Evolutionary conservation across 2,113 vertebrate species (phyloP), one percentile per base, ranked within the genome.

Genomic region (Chrysemys picta): DNA sequence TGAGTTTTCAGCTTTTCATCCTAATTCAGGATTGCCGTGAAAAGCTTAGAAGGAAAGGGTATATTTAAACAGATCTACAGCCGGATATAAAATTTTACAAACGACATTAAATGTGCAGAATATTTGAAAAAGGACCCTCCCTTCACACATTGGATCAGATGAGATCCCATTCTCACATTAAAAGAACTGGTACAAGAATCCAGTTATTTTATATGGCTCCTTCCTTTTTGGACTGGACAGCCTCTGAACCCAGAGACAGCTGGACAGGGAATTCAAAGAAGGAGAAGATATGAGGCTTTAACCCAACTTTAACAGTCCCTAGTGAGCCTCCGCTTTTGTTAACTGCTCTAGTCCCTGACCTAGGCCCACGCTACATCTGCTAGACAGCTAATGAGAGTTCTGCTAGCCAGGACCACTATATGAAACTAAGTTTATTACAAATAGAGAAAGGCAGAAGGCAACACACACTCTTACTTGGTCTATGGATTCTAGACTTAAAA

Each of bases 391-490:
- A 69, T 91, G 91, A 91, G 84, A 2, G 82, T 24, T 38, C 52
- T 85, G 89, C 76, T 50, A 87, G 84, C 1, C 80, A 8, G 50
- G 76, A 81, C 59, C 81, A 76, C 0, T 93, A 87, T 84, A 94
- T 49, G 78, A 14, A 50, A 80, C 47, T 17, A 50, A 10, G 45
- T 49, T 45, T 27, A 50, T 38, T 8, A 72, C 16, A n/a, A n/a
- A 35, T 1, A 80, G 65, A 93, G 5, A 31, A 89, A 87, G 2
- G 53, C 80, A 96, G 91, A 84, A 95, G 91, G 85, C 84, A 94
- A 22, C 29, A 82, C 69, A 85, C 38, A 94, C 54, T 47, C 45
- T 16, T 80, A 54, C 42, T 3, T 25, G 53, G 82, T 80, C 47
- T 69, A n/a, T 6, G 0, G 0, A 35, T 53, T 13, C 57, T 42